These are phyloP conservation scores for Yponomeuta cagnagella DNA, from an alignment of 2,888 invertebrate genomes.

Conservation along the genomic window DNA sequence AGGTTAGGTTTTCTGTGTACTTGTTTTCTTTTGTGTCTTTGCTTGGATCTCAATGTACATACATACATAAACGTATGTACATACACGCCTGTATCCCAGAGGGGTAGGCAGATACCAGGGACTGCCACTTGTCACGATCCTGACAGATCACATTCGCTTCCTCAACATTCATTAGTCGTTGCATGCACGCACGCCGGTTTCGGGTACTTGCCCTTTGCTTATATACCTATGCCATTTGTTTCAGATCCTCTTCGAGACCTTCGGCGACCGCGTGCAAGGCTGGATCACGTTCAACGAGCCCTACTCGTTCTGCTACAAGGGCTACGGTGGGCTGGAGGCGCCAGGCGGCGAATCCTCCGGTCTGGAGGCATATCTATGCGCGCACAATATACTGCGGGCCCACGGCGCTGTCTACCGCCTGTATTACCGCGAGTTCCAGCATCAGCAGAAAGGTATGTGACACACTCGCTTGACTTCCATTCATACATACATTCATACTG, in stretches of 20 bases:
- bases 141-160: too few relatives aligned
- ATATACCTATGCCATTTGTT: background rate
- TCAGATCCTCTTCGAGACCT: conserved; percentile 62
- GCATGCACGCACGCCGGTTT: too few relatives aligned
- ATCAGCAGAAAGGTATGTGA: conserved; percentile 23
- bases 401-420: conserved; percentile 79
- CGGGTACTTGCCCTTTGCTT: too few relatives aligned
- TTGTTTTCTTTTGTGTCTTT: too few relatives aligned
- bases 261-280: conserved; percentile 61
- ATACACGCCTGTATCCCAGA: too few relatives aligned
- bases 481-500: too few relatives aligned
- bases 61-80: too few relatives aligned
- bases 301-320: conserved; percentile 54
- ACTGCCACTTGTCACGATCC: too few relatives aligned
- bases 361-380: conserved; percentile 77
- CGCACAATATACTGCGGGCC: conserved; percentile 77
- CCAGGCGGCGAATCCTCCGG: conserved; percentile 69
- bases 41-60: too few relatives aligned
- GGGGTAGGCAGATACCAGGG: too few relatives aligned
- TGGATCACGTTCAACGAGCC: conserved; percentile 84
- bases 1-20: too few relatives aligned
- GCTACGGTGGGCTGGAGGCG: conserved; percentile 68
- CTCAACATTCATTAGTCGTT: too few relatives aligned
- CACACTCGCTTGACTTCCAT: background rate
- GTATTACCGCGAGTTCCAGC: conserved; percentile 64